Percentiles rank a stretch among this genome's conserved stretches.
phyloP scores from a whole-genome alignment of 2,797 vertebrate species.

The Takifugu rubripes region DNA sequence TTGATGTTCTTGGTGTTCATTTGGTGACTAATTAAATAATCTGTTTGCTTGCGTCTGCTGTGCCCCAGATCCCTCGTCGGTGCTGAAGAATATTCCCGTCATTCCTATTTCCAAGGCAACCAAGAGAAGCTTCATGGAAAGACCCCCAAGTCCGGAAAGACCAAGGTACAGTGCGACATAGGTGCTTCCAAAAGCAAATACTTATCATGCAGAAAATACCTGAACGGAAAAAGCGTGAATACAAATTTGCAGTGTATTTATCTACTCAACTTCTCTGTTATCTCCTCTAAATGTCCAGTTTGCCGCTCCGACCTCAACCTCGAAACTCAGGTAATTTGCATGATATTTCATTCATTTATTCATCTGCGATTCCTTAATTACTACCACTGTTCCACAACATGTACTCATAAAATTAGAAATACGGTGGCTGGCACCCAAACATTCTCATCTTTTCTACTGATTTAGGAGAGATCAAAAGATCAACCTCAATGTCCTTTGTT shows the following conservation, averaged over 20 bases:
- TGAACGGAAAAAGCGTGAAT: background rate
- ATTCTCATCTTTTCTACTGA: conserved; percentile 21
- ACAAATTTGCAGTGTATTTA: background rate
- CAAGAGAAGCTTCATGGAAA: conserved; percentile 82
- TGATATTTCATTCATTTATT: background rate
- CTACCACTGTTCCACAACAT: fast-evolving
- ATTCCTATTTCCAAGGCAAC: conserved; percentile 82
- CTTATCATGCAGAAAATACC: no score
- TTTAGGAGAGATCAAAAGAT: conserved; percentile 91
- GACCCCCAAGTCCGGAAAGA: conserved; percentile 80
- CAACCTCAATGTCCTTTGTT: conserved; percentile 95
- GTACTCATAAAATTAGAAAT: background rate
- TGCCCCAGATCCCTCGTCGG: conserved; percentile 69
- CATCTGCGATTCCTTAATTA: background rate
- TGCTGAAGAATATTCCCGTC: conserved; percentile 74
- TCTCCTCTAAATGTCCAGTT: conserved; percentile 51
- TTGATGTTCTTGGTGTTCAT: background rate
- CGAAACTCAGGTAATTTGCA: conserved; percentile 80
- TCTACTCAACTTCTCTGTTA: conserved; percentile 8
- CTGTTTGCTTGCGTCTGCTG: conserved; percentile 25
- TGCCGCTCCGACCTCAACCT: conserved; percentile 78
- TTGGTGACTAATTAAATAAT: background rate
- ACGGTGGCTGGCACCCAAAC: background rate
- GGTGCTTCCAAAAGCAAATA: background rate
- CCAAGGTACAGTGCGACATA: conserved; percentile 76